Conservation (phyloP, 2,113 vertebrate genomes). For the Phylloscopus trochiloides region DNA sequence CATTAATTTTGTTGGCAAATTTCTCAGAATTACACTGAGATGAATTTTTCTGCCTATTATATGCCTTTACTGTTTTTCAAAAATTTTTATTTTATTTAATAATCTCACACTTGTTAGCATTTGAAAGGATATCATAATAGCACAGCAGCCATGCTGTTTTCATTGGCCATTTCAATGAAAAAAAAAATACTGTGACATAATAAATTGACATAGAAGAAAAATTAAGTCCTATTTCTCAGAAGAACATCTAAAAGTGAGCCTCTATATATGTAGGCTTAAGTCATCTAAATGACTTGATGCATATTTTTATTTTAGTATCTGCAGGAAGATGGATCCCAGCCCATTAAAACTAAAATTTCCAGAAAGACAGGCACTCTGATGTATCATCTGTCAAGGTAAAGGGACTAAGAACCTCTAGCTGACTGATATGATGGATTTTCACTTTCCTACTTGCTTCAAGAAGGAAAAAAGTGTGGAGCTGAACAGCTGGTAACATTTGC, state of each 20-base stretch:
- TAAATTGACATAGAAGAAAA: background rate
- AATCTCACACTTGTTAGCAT: background rate
- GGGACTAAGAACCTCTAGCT: background rate
- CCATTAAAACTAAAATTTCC: slow-evolving; percentile 41
- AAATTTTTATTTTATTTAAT: background rate
- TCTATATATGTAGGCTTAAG: background rate
- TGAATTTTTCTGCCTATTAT: background rate
- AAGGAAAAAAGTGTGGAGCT: slow-evolving; percentile 34
- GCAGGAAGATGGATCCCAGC: slow-evolving; percentile 40
- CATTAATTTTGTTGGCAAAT: background rate
- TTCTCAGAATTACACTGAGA: background rate
- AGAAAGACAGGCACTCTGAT: slow-evolving; percentile 4
- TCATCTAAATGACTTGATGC: background rate
- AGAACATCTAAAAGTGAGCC: background rate
- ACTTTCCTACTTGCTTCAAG: slow-evolving; percentile 30
- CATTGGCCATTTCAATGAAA: background rate
- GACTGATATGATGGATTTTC: slow-evolving; percentile 43
- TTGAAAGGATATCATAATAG: background rate
- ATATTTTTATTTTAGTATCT: slow-evolving; percentile 32
- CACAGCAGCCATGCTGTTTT: background rate
- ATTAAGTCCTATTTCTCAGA: background rate
- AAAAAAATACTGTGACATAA: background rate
- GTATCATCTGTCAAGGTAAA: slow-evolving; percentile 55
- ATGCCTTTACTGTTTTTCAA: background rate
- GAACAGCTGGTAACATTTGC: slow-evolving; percentile 67